phyloP scores from a whole-genome alignment of 2,888 invertebrate genomes.

The Leptopterna dolabrata region DNA sequence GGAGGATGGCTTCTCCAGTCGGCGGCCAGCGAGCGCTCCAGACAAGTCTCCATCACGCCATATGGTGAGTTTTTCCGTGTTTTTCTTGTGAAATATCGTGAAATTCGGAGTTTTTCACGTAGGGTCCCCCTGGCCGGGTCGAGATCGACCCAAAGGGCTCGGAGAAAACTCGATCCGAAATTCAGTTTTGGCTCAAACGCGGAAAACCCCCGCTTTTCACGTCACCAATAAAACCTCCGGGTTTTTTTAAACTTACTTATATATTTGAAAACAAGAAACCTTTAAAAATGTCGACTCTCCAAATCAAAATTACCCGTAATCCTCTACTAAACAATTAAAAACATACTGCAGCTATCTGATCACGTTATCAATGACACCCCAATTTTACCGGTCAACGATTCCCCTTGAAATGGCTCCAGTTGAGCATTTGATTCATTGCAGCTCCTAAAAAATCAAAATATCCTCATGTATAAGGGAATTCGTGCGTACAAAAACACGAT shows the following conservation, averaged over 20 bases:
- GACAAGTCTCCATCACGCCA: conserved; percentile 43
- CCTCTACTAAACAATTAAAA: too few relatives aligned
- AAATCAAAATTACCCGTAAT: too few relatives aligned
- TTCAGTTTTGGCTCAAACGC: background rate
- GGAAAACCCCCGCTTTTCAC: background rate
- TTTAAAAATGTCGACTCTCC: too few relatives aligned
- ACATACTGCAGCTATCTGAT: too few relatives aligned
- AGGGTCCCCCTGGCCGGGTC: background rate
- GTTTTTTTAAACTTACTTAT: background rate
- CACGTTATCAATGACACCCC: too few relatives aligned
- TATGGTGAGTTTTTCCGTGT: conserved; percentile 47
- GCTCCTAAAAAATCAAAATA: background rate
- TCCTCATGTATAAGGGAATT: background rate
- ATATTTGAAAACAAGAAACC: too few relatives aligned
- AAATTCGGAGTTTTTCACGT: conserved; percentile 22
- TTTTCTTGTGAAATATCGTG: conserved; percentile 1
- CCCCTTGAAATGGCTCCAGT: background rate
- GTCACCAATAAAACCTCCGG: background rate
- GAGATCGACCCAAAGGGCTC: background rate
- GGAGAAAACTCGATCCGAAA: conserved; percentile 29
- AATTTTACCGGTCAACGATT: background rate
- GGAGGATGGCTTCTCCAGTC: conserved; percentile 46
- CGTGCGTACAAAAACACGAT: background rate
- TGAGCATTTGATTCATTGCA: background rate
- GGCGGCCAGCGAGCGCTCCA: conserved; percentile 41